Conservation (phyloP, 2,888 invertebrate genomes). For the Anagyrus pseudococci region DNA sequence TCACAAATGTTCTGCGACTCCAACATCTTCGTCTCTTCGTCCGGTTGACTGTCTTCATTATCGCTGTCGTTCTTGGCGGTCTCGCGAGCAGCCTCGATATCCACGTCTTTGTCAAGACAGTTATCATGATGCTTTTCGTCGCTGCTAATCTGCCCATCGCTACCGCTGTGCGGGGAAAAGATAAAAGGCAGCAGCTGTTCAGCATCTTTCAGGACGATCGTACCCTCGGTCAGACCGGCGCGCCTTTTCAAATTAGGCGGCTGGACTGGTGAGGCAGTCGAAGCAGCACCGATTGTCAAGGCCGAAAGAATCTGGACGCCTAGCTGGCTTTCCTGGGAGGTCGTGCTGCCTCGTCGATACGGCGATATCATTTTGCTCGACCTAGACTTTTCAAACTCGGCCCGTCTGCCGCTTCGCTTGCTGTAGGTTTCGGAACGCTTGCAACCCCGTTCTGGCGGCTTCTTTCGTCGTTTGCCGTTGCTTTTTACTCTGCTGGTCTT, state of each 20-base stretch:
- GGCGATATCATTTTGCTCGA: constrained; percentile 54
- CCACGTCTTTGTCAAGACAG: constrained; percentile 38
- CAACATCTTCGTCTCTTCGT: constrained; percentile 54
- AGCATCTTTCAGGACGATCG: constrained; percentile 49
- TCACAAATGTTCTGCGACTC: constrained; percentile 43
- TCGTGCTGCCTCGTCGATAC: constrained; percentile 71
- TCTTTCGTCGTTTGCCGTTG: constrained; percentile 61
- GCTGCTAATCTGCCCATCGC: constrained; percentile 56
- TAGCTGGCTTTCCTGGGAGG: constrained; percentile 84
- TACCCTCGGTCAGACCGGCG: constrained; percentile 63
- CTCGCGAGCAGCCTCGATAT: constrained; percentile 48
- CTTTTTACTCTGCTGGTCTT: constrained; percentile 61
- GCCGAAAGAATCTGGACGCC: constrained; percentile 73
- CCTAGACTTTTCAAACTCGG: constrained; percentile 60
- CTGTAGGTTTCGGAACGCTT: constrained; percentile 43
- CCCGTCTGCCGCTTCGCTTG: constrained; percentile 35
- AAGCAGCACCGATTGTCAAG: constrained; percentile 64
- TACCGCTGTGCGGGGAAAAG: constrained; percentile 63
- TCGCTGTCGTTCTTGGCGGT: constrained; percentile 51
- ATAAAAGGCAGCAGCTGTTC: constrained; percentile 58
- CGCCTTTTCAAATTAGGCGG: constrained; percentile 67
- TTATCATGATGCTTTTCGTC: constrained; percentile 47
- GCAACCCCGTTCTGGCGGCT: constrained; percentile 39
- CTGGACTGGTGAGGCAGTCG: constrained; percentile 64
- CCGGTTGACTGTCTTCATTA: constrained; percentile 54